phyloP scores from a whole-genome alignment of 2,888 invertebrate genomes.

The Flabesymbios commensalis region DNA sequence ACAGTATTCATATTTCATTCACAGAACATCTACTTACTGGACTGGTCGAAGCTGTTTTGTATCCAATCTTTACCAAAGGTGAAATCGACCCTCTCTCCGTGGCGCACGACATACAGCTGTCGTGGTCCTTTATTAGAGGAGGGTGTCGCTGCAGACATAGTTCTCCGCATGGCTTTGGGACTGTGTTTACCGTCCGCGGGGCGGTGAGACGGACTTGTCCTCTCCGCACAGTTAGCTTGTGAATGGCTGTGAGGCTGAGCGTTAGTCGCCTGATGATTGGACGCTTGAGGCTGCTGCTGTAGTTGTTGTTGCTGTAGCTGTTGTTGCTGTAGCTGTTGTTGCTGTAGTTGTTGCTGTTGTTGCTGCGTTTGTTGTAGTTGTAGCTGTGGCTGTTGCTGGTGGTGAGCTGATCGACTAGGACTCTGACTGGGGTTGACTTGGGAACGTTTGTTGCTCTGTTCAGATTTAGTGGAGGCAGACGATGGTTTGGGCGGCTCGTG shows the following conservation, averaged over 20 bases:
- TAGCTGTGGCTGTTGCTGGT: neutral
- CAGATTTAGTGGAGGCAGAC: too few relatives aligned
- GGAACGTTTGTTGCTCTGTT: too few relatives aligned
- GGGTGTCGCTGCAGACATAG: slow-evolving; percentile 8
- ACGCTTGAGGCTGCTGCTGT: neutral
- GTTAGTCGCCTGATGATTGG: neutral
- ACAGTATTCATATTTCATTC: too few relatives aligned
- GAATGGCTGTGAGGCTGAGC: neutral
- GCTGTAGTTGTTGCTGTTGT: neutral
- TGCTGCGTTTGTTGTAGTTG: neutral
- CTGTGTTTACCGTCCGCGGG: neutral
- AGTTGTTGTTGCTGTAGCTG: neutral
- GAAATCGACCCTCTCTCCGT: slow-evolving; percentile 93
- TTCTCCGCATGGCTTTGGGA: slow-evolving; percentile 11
- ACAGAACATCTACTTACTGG: slow-evolving; percentile 52
- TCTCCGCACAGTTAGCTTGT: neutral
- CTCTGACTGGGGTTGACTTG: neutral
- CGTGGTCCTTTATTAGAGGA: slow-evolving; percentile 34
- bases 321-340: slow-evolving; percentile 2
- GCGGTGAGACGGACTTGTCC: too few relatives aligned
- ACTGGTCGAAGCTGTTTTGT: slow-evolving; percentile 78
- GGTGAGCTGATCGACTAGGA: neutral
- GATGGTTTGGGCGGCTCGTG: too few relatives aligned
- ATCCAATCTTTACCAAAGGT: slow-evolving; percentile 85
- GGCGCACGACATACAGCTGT: slow-evolving; percentile 75